A percentile compares a stretch with the other conserved stretches of the same genome.
Evolutionary conservation across 2,888 invertebrate genomes (phyloP).

Genomic region (Phalera bucephala): DNA sequence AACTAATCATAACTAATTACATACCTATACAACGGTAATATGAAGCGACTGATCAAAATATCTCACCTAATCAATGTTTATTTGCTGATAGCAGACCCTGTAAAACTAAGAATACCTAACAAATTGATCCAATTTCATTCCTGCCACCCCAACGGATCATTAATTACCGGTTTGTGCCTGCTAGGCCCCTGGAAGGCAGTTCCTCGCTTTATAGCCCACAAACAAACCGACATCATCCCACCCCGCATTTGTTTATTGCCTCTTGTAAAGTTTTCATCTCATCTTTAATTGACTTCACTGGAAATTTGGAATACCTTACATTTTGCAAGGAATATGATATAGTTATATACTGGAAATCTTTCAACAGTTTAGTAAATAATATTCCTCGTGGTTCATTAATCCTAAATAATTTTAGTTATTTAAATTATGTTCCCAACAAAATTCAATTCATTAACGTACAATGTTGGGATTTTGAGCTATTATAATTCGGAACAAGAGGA

Average conservation of each 20-base stretch:
- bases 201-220: conserved; percentile 73
- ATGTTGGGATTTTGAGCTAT: too few species aligned
- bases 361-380: conserved; percentile 14
- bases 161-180: conserved; percentile 72
- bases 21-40: too few species aligned
- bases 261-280: conserved; percentile 55
- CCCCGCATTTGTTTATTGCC: conserved; percentile 70
- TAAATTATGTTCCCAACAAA: too few species aligned
- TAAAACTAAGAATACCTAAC: conserved; percentile 63
- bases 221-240: conserved; percentile 75
- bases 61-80: conserved; percentile 54
- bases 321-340: conserved; percentile 17
- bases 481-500: too few species aligned
- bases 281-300: conserved; percentile 55
- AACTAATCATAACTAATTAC: too few species aligned
- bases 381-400: conserved; percentile 8
- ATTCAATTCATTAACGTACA: too few species aligned
- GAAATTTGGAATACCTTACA: conserved; percentile 47
- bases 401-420: too few species aligned
- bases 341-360: conserved; percentile 17
- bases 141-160: conserved; percentile 63
- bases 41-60: too few species aligned
- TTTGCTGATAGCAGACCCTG: conserved; percentile 44
- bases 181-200: conserved; percentile 49
- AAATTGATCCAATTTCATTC: conserved; percentile 79